Evolutionary conservation across 2,888 invertebrate species (phyloP), one percentile per base, ranked within the genome.

Genomic region (Panopea generosa): DNA sequence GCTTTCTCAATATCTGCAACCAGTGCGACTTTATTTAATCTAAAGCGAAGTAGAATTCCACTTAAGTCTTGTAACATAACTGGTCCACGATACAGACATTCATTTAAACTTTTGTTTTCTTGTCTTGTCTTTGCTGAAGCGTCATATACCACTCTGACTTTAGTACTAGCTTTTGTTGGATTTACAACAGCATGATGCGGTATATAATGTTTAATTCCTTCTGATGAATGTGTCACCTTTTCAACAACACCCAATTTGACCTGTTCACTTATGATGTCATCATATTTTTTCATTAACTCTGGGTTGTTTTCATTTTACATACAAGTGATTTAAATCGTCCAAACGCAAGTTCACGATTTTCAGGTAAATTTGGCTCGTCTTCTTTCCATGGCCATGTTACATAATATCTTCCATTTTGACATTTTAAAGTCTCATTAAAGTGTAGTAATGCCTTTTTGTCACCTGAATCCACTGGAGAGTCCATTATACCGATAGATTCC

Each of bases 311-410:
- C 20, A 67, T 26, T 29, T 22, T 67, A 1, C 22, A 27, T 1
- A 49, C 47, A 22, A 47, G 14, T 20, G 53, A 61, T 20, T 33
- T 61, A 2, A 60, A 24, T 24, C 69, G 29, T 14, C 61, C 62
- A 20, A 50, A 22, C 16, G 73, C 67, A 9, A 75, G 20, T 14
- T 38, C 55, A 0, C 50, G 2, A 52, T 69, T 75, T n/a, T 26
- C 20, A 14, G 69, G 63, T 1, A 73, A 29, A 18, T 66, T 45
- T 6, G 43, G 49, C 27, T 16, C 38, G 2, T 59, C 60, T 4
- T 68, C 40, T 26, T 67, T 73, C 56, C 61, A 73, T 1, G 68
- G 67, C 52, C 61, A 68, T 26, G 11, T 61, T 2, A 62, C 61
- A 7, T 62, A 49, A 38, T 68, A 73, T n/a, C 56, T 2, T 11